Evolutionary conservation across 2,888 invertebrate genomes (phyloP).

Genomic region (Aspidapion aeneum): DNA sequence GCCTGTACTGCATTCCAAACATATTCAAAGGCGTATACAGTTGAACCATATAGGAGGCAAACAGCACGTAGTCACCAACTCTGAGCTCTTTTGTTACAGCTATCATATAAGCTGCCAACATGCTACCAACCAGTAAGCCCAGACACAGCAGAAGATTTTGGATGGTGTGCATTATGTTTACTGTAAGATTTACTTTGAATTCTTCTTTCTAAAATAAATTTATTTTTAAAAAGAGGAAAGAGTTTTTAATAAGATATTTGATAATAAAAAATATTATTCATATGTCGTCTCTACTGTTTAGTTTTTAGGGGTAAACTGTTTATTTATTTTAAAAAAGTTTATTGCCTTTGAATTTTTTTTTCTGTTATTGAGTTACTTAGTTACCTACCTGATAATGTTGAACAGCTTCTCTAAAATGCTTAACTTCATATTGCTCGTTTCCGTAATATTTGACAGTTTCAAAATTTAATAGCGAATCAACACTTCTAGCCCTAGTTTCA

Average conservation of each 20-base stretch:
- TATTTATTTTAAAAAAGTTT: too few species aligned
- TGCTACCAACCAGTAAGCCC: slow-evolving; percentile 81
- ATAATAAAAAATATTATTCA: too few species aligned
- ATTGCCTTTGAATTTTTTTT: not conserved
- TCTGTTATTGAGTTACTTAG: not conserved
- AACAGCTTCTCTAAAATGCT: slow-evolving; percentile 81
- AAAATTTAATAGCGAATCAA: slow-evolving; percentile 95
- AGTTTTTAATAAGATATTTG: too few species aligned
- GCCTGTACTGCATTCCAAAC: slow-evolving; percentile 98
- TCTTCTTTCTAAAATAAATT: slow-evolving; percentile 80
- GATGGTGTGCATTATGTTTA: slow-evolving; percentile 85
- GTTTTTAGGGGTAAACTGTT: too few species aligned
- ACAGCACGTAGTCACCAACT: slow-evolving; percentile 94
- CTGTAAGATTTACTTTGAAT: slow-evolving; percentile 79
- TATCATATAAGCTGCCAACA: slow-evolving; percentile 87
- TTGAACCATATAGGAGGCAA: slow-evolving; percentile 91
- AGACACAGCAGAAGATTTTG: slow-evolving; percentile 88
- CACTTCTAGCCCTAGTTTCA: slow-evolving; percentile 84
- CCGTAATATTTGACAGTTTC: slow-evolving; percentile 99
- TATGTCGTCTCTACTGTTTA: too few species aligned
- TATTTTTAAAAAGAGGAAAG: too few species aligned
- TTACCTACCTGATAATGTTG: slow-evolving; percentile 70
- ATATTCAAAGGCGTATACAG: slow-evolving; percentile 95
- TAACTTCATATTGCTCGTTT: slow-evolving; percentile 88
- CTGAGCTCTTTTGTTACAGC: slow-evolving; percentile 64